A percentile compares a stretch with the other conserved stretches of the same genome.
Conservation (phyloP, 2,888 invertebrate genomes). For the Limenitis camilla region DNA sequence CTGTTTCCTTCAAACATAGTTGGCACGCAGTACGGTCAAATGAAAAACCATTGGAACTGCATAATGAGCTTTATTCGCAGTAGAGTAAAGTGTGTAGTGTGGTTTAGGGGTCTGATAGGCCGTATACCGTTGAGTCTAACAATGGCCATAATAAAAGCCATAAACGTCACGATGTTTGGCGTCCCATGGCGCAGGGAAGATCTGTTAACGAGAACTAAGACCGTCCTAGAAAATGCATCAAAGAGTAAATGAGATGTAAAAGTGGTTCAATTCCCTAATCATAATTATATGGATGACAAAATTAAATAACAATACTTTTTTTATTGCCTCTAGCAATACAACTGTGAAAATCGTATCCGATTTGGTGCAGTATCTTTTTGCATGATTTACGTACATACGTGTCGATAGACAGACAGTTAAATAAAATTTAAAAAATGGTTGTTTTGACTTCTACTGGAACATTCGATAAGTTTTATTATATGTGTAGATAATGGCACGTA, state of each 20-base stretch:
- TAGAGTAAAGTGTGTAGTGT: background rate
- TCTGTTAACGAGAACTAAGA: slow-evolving; percentile 63
- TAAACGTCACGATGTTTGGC: slow-evolving; percentile 61
- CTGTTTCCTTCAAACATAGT: background rate
- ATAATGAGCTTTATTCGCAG: slow-evolving; percentile 10
- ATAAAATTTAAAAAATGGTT: no score
- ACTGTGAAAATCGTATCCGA: no score
- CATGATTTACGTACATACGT: no score
- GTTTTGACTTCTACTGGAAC: no score
- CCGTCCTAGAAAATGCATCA: slow-evolving; percentile 48
- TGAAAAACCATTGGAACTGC: background rate
- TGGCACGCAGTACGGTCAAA: slow-evolving; percentile 7
- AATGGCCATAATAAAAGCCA: slow-evolving; percentile 57
- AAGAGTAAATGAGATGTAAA: slow-evolving; percentile 32
- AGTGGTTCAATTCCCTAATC: background rate
- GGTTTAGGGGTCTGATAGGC: background rate
- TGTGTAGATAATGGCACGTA: no score
- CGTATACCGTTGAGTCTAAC: slow-evolving; percentile 39
- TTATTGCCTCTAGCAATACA: background rate
- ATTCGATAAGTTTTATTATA: no score
- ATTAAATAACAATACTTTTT: background rate
- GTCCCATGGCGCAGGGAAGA: slow-evolving; percentile 57
- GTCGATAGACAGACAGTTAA: no score
- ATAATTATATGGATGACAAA: background rate
- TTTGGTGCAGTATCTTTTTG: no score